phyloP scores from a whole-genome alignment of 2,113 vertebrate genomes.

The Apteryx mantelli region DNA sequence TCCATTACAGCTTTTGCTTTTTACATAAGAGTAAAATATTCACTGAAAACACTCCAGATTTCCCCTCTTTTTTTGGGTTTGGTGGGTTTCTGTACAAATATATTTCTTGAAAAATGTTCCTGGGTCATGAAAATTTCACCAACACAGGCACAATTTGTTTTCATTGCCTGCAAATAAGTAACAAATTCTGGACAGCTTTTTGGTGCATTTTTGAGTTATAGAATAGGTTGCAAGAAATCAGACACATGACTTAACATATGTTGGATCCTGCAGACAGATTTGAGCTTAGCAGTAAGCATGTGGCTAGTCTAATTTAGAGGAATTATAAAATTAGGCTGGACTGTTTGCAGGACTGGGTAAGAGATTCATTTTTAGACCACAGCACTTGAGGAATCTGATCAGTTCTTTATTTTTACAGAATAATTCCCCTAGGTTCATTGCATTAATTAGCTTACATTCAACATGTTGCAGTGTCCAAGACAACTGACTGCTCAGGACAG shows the following conservation, averaged over 20 bases:
- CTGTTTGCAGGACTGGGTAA: constrained; percentile 30
- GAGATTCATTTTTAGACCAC: constrained; percentile 5
- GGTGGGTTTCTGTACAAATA: neutral
- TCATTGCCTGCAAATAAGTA: neutral
- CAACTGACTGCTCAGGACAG: neutral
- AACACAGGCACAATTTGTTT: neutral
- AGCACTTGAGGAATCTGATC: constrained; percentile 10
- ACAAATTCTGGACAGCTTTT: constrained; percentile 12
- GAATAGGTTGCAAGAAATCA: constrained; percentile 42
- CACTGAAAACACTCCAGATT: neutral
- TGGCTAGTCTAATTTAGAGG: constrained; percentile 65
- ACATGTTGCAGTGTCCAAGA: neutral
- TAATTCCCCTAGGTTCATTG: constrained; percentile 2
- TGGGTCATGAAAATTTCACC: neutral
- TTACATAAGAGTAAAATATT: neutral
- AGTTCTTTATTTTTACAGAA: neutral
- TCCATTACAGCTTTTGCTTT: constrained; percentile 7
- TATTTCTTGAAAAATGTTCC: neutral
- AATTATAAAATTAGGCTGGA: constrained; percentile 67
- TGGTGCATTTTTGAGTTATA: neutral
- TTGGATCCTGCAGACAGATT: constrained; percentile 58
- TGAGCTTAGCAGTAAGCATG: constrained; percentile 65
- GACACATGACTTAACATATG: constrained; percentile 62
- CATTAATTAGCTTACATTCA: neutral
- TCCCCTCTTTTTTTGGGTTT: neutral